Evolutionary conservation across 2,888 invertebrate genomes (phyloP).

Genomic region (Lymantria monacha): DNA sequence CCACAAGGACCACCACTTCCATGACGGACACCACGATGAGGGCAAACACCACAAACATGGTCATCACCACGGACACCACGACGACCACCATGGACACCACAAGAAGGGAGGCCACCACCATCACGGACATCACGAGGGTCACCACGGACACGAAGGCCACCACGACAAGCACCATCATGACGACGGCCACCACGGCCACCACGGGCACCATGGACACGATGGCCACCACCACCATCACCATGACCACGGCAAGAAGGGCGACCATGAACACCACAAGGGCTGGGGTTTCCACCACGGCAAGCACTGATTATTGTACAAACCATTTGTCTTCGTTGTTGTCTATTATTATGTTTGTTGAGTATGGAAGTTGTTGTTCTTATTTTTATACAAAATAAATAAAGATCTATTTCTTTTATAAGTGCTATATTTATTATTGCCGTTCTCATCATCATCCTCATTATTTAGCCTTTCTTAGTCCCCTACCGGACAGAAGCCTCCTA

Average conservation of each 20-base stretch:
- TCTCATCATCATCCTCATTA: no score
- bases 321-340: conserved; percentile 15
- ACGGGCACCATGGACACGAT: conserved; percentile 89
- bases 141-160: conserved; percentile 89
- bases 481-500: no score
- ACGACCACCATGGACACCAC: conserved; percentile 88
- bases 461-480: no score
- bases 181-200: conserved; percentile 89
- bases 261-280: conserved; percentile 87
- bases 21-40: conserved; percentile 91
- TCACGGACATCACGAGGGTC: conserved; percentile 88
- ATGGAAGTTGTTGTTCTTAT: conserved; percentile 49
- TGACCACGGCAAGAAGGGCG: conserved; percentile 89
- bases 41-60: conserved; percentile 92
- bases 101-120: conserved; percentile 92
- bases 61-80: conserved; percentile 88
- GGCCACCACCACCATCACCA: conserved; percentile 87
- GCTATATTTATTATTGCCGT: neutral
- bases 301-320: conserved; percentile 45
- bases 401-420: conserved; percentile 1
- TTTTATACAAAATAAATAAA: conserved; percentile 55
- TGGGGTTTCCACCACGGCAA: conserved; percentile 84
- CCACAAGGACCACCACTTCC: conserved; percentile 93
- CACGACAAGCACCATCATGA: conserved; percentile 90
- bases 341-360: conserved; percentile 47